Conservation (phyloP, 2,113 vertebrate species). For the Colius striatus region DNA sequence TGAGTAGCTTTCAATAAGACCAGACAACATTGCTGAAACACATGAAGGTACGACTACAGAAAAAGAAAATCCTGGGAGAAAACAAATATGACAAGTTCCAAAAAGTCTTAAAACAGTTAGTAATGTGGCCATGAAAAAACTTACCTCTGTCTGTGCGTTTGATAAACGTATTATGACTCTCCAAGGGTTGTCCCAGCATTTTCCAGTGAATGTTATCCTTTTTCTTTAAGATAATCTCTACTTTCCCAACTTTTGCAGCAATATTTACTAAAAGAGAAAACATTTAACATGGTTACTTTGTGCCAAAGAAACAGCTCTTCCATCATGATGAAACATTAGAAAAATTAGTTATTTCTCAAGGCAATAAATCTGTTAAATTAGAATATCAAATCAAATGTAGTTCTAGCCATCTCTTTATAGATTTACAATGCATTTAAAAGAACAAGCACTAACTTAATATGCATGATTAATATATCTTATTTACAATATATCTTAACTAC, state of each 20-base stretch:
- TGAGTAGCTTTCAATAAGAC: neutral
- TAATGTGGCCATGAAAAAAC: neutral
- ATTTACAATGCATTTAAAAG: neutral
- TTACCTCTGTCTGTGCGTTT: conserved; percentile 84
- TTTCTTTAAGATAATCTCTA: conserved; percentile 88
- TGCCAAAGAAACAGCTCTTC: neutral
- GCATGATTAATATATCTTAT: neutral
- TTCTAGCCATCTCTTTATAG: neutral
- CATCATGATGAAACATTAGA: neutral
- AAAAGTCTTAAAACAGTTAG: neutral
- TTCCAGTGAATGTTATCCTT: conserved; percentile 79
- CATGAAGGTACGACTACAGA: neutral
- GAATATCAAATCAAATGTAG: neutral
- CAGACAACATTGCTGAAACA: neutral
- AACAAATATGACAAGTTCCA: neutral
- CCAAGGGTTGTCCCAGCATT: conserved; percentile 81
- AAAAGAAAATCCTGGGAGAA: neutral
- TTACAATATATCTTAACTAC: neutral
- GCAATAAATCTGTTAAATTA: neutral
- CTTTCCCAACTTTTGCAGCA: conserved; percentile 84
- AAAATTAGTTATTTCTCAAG: neutral
- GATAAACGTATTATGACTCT: conserved; percentile 84
- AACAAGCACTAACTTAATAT: neutral
- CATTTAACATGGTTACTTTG: neutral
- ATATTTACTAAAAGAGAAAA: conserved; percentile 80